Evolutionary conservation across 2,888 invertebrate species (phyloP), one percentile per base, ranked within the genome.

Genomic region (Halictus quadricinctus): DNA sequence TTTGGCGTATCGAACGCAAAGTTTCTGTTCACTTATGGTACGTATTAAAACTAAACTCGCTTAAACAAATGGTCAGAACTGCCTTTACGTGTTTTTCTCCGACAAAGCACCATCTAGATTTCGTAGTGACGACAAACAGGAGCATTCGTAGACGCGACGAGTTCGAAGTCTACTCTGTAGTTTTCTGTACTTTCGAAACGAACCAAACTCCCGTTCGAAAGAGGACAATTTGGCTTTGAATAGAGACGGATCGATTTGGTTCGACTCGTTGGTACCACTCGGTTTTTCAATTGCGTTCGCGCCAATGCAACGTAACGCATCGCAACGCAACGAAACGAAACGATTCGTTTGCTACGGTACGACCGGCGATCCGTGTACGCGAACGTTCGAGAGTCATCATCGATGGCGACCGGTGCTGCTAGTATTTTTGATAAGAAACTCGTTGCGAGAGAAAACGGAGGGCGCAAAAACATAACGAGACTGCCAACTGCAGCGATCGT

Each of bases 1-100:
- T 76, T 48, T 79, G 72, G 72, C 79, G 72, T 76, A 76, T 72
- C 76, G 48, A 76, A 72, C 75, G 75, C 74, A 74, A 84, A 74
- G 72, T 74, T 76, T 83, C 72, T 79, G 83, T 84, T 84, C 83
- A 76, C 83, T 72, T 43, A 58, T 76, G 76, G 73, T 66, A 83
- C 72, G 54, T 76, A 76, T 83, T 73, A 50, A 58, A 69, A 83
- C 72, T 58, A 48, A 69, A 76, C 64, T 72, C 79, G 79, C 74
- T 84, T 76, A 7, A 83, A 69, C 21, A 73, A 72, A 36, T 75
- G 66, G 72, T 76, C 72, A 72, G 72, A 83, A 72, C 64, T 78
- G 72, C 79, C 79, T 79, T 75, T 79, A 72, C 50, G 76, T 83
- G 58, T 83, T 83, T 83, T 29, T 54, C 76, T 79, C 25, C 66